A percentile compares a stretch with the other conserved stretches of the same genome.
phyloP scores from a whole-genome alignment of 2,888 invertebrate genomes.

The Mayetiola destructor region DNA sequence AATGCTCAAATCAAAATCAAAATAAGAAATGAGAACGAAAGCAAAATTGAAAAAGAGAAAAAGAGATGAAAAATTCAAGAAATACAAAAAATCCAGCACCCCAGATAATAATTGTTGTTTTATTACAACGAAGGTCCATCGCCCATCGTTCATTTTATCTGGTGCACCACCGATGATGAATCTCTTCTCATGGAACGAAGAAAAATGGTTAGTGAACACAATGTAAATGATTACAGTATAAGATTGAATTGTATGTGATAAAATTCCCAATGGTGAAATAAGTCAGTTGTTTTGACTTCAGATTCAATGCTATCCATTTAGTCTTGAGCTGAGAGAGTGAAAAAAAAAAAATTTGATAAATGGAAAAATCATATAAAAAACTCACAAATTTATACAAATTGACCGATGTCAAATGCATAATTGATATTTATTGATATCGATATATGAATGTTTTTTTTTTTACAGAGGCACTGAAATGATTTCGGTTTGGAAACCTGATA shows the following conservation, averaged over 20 bases:
- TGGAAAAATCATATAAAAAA: neutral
- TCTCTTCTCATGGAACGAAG: neutral
- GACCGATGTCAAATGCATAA: neutral
- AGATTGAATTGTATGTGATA: neutral
- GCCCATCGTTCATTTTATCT: too few species aligned
- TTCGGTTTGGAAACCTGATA: too few species aligned
- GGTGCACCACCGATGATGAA: neutral
- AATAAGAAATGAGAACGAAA: too few species aligned
- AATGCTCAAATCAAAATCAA: too few species aligned
- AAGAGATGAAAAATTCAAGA: neutral
- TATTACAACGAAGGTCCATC: neutral
- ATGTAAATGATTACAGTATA: too few species aligned
- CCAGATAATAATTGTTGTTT: constrained; percentile 5
- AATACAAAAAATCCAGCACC: neutral
- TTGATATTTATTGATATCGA: constrained; percentile 1
- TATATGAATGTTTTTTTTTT: too few species aligned
- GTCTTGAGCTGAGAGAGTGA: neutral
- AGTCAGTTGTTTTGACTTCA: neutral
- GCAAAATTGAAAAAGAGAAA: too few species aligned
- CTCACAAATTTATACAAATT: neutral
- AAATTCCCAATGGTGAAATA: neutral
- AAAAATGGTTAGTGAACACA: neutral
- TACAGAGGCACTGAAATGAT: too few species aligned
- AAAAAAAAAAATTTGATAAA: neutral
- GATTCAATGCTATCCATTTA: neutral